A percentile compares a stretch with the other conserved stretches of the same genome.
These are phyloP conservation scores for Hipparchia semele DNA, from an alignment of 2,888 invertebrate species.

Conservation along the genomic window DNA sequence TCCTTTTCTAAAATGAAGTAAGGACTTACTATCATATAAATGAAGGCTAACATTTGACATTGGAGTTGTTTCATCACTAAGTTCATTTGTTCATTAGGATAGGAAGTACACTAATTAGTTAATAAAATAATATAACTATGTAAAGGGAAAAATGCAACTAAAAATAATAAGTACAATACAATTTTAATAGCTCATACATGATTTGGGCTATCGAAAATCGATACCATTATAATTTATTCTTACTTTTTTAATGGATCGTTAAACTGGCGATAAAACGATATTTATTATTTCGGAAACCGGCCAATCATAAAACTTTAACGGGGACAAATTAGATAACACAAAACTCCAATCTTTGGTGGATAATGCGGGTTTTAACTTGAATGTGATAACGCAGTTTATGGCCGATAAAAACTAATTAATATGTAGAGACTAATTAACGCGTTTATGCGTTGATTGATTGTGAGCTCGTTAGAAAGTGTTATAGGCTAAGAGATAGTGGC, in stretches of 20 bases:
- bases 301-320: constrained; percentile 28
- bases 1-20: too few relatives aligned
- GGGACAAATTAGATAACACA: constrained; percentile 34
- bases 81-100: too few relatives aligned
- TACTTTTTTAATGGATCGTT: constrained; percentile 11
- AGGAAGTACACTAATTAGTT: too few relatives aligned
- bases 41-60: too few relatives aligned
- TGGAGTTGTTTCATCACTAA: too few relatives aligned
- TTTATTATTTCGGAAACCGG: constrained; percentile 21
- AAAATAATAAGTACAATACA: too few relatives aligned
- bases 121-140: too few relatives aligned
- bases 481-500: constrained; percentile 10
- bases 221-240: constrained; percentile 9
- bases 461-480: constrained; percentile 32
- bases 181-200: background rate
- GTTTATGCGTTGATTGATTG: constrained; percentile 58
- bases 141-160: too few relatives aligned
- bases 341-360: constrained; percentile 29
- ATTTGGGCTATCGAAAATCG: constrained; percentile 1
- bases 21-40: too few relatives aligned
- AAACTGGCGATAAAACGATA: constrained; percentile 16
- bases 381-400: constrained; percentile 38
- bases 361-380: constrained; percentile 37
- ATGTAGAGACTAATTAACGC: constrained; percentile 62
- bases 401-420: constrained; percentile 52